Evolutionary conservation across 1,140 invertebrate genomes (phyloP).

Genomic region (Neuroterus valhalla): DNA sequence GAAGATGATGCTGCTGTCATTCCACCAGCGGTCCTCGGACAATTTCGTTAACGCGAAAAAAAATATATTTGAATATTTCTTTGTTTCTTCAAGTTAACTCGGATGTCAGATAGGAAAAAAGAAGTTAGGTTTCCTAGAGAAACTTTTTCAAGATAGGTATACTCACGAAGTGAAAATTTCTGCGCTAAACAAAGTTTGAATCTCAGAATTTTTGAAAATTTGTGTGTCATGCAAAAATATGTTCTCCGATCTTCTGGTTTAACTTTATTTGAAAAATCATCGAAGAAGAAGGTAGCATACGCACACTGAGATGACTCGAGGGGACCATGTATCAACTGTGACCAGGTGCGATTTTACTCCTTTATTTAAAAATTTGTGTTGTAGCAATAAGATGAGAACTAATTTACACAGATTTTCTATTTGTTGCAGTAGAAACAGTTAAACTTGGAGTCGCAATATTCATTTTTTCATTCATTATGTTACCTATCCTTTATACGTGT

Average conservation of each 20-base stretch:
- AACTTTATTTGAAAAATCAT: no score
- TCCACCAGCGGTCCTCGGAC: slow-evolving; percentile 41
- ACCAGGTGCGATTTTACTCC: not conserved
- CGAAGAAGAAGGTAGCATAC: no score
- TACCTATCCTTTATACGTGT: no score
- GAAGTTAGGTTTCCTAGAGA: no score
- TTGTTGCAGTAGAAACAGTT: no score
- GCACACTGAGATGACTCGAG: not conserved
- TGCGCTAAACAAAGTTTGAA: slow-evolving; percentile 1
- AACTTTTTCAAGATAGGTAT: no score
- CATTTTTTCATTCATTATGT: no score
- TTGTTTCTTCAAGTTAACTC: not conserved
- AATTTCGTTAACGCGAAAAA: slow-evolving; percentile 30
- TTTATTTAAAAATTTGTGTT: not conserved
- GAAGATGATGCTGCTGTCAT: slow-evolving; percentile 39
- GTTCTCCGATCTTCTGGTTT: no score
- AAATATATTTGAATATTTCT: not conserved
- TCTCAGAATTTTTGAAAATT: not conserved
- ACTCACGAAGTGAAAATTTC: not conserved
- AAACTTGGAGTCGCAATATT: no score
- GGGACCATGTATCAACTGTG: not conserved
- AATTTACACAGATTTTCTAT: no score
- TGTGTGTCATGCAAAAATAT: no score
- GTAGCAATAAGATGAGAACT: no score
- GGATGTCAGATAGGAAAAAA: not conserved